Percentiles rank a stretch among this genome's conserved stretches.
Evolutionary conservation across 2,113 vertebrate genomes (phyloP).

Genomic region (Electrona antarctica): DNA sequence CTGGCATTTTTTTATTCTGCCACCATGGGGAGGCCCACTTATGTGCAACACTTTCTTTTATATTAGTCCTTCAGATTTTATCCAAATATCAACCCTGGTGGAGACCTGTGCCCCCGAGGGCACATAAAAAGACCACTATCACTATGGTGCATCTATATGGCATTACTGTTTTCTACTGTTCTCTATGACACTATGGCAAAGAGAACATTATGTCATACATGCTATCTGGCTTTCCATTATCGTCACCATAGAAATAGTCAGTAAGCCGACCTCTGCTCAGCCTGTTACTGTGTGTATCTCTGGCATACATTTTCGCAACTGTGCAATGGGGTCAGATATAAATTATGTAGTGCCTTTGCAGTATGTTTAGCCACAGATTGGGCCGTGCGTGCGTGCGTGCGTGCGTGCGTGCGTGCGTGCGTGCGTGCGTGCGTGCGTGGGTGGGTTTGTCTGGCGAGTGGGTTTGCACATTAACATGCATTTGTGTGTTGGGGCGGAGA

Average conservation of each 20-base stretch:
- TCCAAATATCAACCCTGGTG: too few species aligned
- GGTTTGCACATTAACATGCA: too few species aligned
- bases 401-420: background rate
- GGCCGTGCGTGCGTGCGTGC: conserved; percentile 14
- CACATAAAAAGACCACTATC: too few species aligned
- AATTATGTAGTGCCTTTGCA: conserved; percentile 70
- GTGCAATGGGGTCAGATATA: conserved; percentile 71
- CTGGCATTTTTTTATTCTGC: too few species aligned
- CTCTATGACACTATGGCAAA: too few species aligned
- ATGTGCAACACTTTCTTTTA: too few species aligned
- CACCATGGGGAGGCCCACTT: too few species aligned
- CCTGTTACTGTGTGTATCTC: conserved; percentile 35
- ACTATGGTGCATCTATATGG: too few species aligned
- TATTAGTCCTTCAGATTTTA: too few species aligned
- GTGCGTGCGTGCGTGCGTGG: background rate
- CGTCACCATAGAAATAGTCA: background rate
- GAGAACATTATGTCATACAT: background rate
- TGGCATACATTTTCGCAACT: conserved; percentile 59
- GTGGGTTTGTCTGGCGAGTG: background rate
- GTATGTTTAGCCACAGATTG: conserved; percentile 63
- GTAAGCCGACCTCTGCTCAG: conserved; percentile 23
- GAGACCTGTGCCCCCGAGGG: too few species aligned
- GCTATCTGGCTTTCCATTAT: background rate
- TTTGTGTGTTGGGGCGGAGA: background rate
- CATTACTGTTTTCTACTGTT: too few species aligned